Conservation (phyloP, 1,140 invertebrate species). For the Venturia canescens region DNA sequence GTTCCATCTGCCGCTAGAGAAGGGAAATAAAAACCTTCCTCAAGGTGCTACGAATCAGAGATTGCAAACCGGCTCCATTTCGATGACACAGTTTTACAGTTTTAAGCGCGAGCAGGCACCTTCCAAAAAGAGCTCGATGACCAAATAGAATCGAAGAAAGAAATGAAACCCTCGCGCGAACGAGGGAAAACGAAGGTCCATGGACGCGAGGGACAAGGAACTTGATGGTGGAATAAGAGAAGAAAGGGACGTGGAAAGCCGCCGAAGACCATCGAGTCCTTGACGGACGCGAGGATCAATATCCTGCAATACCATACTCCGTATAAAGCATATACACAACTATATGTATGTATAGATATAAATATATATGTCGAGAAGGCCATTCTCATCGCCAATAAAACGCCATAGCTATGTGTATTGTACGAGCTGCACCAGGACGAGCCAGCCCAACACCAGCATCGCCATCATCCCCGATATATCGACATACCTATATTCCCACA, state of each 20-base stretch:
- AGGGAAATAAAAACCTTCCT: no score
- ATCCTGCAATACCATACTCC: conserved; percentile 76
- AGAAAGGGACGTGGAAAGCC: conserved; percentile 50
- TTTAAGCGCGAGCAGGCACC: no score
- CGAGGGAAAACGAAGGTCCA: conserved; percentile 7
- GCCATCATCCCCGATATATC: conserved; percentile 11
- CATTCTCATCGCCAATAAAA: conserved; percentile 76
- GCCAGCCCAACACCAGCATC: conserved; percentile 20
- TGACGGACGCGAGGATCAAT: conserved; percentile 77
- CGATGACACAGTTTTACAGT: no score
- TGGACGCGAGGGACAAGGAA: conserved; percentile 38
- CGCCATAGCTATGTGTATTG: conserved; percentile 75
- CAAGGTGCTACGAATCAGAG: neutral
- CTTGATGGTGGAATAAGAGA: conserved; percentile 47
- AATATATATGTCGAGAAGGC: conserved; percentile 70
- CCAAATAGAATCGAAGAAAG: no score
- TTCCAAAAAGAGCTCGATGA: no score
- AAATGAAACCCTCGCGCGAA: neutral
- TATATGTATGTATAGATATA: conserved; percentile 12
- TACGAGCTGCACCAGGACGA: conserved; percentile 37
- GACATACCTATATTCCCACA: neutral
- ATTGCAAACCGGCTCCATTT: no score
- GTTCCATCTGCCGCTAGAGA: no score
- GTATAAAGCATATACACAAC: conserved; percentile 42
- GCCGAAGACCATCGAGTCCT: conserved; percentile 73